phyloP scores from a whole-genome alignment of 2,888 invertebrate genomes.

The Cantharis rufa region DNA sequence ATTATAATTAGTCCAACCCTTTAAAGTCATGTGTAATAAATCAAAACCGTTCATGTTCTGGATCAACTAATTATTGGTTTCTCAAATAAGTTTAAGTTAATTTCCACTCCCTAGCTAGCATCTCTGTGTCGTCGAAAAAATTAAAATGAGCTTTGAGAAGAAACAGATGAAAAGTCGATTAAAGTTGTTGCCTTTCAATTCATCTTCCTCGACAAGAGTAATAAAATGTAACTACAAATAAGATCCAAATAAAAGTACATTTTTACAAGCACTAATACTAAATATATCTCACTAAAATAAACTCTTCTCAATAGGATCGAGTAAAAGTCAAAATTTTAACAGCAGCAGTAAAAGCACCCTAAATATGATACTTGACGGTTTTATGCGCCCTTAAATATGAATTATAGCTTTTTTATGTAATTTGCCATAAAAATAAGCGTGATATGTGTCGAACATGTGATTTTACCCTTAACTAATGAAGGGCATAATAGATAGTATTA shows the following conservation, averaged over 20 bases:
- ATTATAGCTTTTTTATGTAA: slow-evolving; percentile 40
- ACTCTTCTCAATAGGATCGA: slow-evolving; percentile 19
- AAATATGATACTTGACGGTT: slow-evolving; percentile 35
- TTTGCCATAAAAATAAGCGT: slow-evolving; percentile 37
- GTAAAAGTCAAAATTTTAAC: slow-evolving; percentile 5
- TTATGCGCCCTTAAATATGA: slow-evolving; percentile 37
- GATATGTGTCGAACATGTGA: slow-evolving; percentile 37
- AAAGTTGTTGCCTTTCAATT: slow-evolving; percentile 7
- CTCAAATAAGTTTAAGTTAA: not conserved
- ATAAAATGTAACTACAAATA: slow-evolving; percentile 33
- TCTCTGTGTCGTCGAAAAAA: not conserved
- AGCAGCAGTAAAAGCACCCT: slow-evolving; percentile 22
- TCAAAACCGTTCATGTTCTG: not conserved
- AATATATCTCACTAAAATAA: slow-evolving; percentile 30
- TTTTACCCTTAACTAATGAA: slow-evolving; percentile 33
- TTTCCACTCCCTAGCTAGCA: no score
- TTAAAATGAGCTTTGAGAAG: not conserved
- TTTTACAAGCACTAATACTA: slow-evolving; percentile 31
- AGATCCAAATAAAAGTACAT: slow-evolving; percentile 23
- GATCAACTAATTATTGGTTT: no score
- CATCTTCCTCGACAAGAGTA: slow-evolving; percentile 22
- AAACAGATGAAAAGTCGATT: slow-evolving; percentile 15
- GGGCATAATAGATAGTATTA: slow-evolving; percentile 44
- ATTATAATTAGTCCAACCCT: not conserved
- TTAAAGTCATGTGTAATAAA: not conserved